A percentile compares a stretch with the other conserved stretches of the same genome.
These are phyloP conservation scores for Amazona guildingii DNA, from an alignment of 2,113 vertebrate genomes.

Conservation along the genomic window DNA sequence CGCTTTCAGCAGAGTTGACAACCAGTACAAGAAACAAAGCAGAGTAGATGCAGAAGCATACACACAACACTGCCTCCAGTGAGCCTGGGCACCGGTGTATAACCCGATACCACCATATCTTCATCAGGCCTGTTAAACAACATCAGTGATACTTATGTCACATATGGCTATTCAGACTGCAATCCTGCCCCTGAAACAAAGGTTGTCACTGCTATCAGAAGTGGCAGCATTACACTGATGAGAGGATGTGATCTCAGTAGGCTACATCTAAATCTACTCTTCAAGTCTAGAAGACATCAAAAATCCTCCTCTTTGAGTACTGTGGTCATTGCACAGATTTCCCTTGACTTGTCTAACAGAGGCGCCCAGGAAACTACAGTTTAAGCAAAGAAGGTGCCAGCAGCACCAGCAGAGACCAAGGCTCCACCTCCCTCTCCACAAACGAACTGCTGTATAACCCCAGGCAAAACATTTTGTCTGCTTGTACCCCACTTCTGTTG, in stretches of 20 bases:
- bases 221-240: neutral
- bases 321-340: neutral
- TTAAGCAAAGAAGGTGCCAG: neutral
- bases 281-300: neutral
- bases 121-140: neutral
- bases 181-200: neutral
- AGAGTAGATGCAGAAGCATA: neutral
- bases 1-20: neutral
- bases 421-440: neutral
- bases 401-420: neutral
- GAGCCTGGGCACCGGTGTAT: neutral
- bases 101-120: accelerated
- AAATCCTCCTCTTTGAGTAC: neutral
- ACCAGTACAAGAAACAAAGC: neutral
- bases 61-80: neutral
- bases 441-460: neutral
- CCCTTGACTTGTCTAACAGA: neutral
- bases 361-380: neutral
- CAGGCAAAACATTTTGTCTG: neutral
- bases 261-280: neutral
- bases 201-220: accelerated
- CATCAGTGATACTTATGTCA: accelerated
- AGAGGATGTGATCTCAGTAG: neutral
- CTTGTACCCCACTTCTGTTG: neutral
- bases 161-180: accelerated